Evolutionary conservation across 37 sponge, comb jelly and placozoan species (phyloP).

Genomic region (Spongia lamella): DNA sequence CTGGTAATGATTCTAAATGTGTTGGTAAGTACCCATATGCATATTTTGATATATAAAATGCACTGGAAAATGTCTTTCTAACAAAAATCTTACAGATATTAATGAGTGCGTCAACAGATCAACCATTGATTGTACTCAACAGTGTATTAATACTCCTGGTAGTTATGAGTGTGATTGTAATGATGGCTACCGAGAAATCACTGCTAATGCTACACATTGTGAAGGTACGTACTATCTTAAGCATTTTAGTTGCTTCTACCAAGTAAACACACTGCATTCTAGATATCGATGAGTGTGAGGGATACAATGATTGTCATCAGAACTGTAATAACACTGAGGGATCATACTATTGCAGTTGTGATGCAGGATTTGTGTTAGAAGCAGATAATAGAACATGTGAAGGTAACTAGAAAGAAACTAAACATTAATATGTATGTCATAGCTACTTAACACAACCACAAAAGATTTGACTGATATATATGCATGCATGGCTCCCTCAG

Average conservation of each 20-base stretch:
- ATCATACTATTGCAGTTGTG: slow-evolving; percentile 15
- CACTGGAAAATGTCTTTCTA: too few species aligned
- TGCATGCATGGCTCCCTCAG: too few species aligned
- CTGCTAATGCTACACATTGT: slow-evolving; percentile 20
- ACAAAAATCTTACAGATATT: too few species aligned
- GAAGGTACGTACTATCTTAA: slow-evolving; percentile 13
- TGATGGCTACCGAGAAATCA: slow-evolving; percentile 14
- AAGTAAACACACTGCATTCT: not conserved
- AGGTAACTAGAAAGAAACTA: slow-evolving; percentile 5
- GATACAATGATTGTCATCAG: slow-evolving; percentile 6
- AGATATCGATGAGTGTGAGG: slow-evolving; percentile 24
- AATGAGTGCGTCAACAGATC: slow-evolving; percentile 35
- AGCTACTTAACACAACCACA: too few species aligned
- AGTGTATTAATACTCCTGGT: slow-evolving; percentile 49
- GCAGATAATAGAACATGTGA: not conserved
- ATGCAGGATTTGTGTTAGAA: not conserved
- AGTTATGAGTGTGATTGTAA: slow-evolving; percentile 42
- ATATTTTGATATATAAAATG: too few species aligned
- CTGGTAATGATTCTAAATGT: slow-evolving; percentile 61
- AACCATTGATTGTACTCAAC: slow-evolving; percentile 40
- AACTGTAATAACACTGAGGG: slow-evolving; percentile 15
- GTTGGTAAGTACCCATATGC: slow-evolving; percentile 47
- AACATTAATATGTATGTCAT: not conserved
- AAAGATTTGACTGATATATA: too few species aligned
- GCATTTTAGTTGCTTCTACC: too few species aligned